These are phyloP conservation scores for Leucopsar rothschildi DNA, from an alignment of 2,113 vertebrate genomes.

Conservation along the genomic window DNA sequence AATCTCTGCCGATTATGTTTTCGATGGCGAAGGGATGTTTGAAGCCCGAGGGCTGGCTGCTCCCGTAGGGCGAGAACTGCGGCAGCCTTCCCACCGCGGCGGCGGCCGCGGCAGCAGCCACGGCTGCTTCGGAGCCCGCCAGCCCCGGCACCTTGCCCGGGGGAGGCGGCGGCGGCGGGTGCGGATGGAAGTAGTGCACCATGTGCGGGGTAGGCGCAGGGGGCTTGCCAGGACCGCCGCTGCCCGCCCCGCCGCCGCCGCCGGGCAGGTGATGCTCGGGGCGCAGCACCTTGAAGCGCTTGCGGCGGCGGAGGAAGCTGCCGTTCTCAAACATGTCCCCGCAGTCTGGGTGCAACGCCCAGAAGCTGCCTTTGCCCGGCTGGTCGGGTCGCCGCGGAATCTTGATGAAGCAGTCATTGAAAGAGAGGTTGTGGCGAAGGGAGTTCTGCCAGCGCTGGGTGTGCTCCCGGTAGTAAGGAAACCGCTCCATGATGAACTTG, in stretches of 20 bases:
- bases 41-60: conserved; percentile 77
- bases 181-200: conserved; percentile 38
- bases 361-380: conserved; percentile 97
- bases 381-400: conserved; percentile 95
- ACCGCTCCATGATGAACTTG: conserved; percentile 98
- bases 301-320: conserved; percentile 93
- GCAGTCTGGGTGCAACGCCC: conserved; percentile 94
- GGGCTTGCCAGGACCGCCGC: background rate
- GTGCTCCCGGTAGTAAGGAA: conserved; percentile 94
- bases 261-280: conserved; percentile 76
- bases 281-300: conserved; percentile 92
- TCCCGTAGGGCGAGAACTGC: conserved; percentile 80
- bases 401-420: conserved; percentile 98
- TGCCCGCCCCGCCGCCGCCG: background rate
- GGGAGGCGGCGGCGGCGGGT: conserved; percentile 72
- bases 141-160: conserved; percentile 15
- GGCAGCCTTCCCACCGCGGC: conserved; percentile 81
- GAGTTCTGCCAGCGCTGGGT: conserved; percentile 98
- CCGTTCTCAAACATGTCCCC: conserved; percentile 99
- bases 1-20: conserved; percentile 85
- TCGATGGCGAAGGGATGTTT: conserved; percentile 87
- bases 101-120: conserved; percentile 57
- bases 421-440: conserved; percentile 95
- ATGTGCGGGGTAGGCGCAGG: conserved; percentile 11
- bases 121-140: conserved; percentile 31